Evolutionary conservation across 2,113 vertebrate species (phyloP), one percentile per base, ranked within the genome.

Genomic region (Apaloderma vittatum): DNA sequence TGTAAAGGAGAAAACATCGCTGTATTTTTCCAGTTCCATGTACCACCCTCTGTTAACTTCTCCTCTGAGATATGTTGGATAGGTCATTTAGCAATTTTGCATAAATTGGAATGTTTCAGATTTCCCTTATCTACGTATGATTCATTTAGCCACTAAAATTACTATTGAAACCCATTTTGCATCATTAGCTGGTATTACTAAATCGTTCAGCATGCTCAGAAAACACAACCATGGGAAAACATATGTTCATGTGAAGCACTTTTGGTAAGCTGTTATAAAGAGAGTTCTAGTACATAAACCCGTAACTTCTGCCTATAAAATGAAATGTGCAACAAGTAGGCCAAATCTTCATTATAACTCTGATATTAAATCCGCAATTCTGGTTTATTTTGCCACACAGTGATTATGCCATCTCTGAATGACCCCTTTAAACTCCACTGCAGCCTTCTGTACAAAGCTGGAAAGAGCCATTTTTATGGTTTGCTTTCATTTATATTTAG

Each of bases 121-220:
- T 97, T 96, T 97, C 87, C 63, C 76, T 96, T 93, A 93, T 97
- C 97, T 90, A 90, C 92, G 91, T 94, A 81, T 97, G 96, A 97
- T 97, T 97, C 95, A 97, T 98, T 97, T 97, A 95, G 94, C 70
- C 90, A 96, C 94, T 97, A 95, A 96, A 97, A 96, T 95, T 88
- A 72, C 91, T 93, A 97, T 92, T 92, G 96, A 97, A 97, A 96
- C 91, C 93, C 96, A 97, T 98, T 97, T 98, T 96, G 94, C 95
- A 96, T 97, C 94, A 82, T 97, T 97, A 97, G 93, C 89, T 94
- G 90, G 92, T 82, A 95, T 95, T 94, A 93, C 96, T 97, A 97
- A 98, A 97, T 96, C 52, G 16, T 94, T 95, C 92, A 49, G 94
- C 90, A 76, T 58, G 88, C 94, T 89, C 32, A 4, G 91, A 94